Conservation (phyloP, 2,797 vertebrate species). For the Myotis findleyi region DNA sequence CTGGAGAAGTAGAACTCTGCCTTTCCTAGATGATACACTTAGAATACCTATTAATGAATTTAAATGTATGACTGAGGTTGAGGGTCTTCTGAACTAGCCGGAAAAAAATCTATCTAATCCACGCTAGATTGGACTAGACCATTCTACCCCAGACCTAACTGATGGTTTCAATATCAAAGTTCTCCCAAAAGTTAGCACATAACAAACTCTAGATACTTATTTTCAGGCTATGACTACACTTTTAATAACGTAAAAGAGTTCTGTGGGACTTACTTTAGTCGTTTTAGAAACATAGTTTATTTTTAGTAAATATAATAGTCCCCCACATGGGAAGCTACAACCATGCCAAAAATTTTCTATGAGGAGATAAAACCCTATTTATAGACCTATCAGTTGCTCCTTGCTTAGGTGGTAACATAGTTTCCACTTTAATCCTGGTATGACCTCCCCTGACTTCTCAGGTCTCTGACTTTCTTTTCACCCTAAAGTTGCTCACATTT, state of each 20-base stretch:
- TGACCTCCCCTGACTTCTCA: slow-evolving; percentile 77
- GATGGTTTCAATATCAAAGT: slow-evolving; percentile 28
- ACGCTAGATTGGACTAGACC: background rate
- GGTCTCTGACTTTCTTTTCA: slow-evolving; percentile 60
- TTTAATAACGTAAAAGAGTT: slow-evolving; percentile 70
- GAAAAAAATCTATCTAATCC: background rate
- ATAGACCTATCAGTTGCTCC: slow-evolving; percentile 80
- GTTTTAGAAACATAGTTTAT: slow-evolving; percentile 72
- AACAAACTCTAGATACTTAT: slow-evolving; percentile 33
- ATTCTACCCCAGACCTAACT: background rate
- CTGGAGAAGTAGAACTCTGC: background rate
- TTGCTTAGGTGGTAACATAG: slow-evolving; percentile 77
- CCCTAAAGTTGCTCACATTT: slow-evolving; percentile 62
- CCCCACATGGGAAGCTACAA: slow-evolving; percentile 73
- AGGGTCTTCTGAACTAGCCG: background rate
- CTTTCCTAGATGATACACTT: background rate
- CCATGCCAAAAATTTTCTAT: slow-evolving; percentile 74
- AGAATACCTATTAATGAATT: background rate
- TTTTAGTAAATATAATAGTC: slow-evolving; percentile 80
- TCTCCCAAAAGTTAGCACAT: background rate
- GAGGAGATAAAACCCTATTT: slow-evolving; percentile 81
- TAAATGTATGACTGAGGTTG: background rate
- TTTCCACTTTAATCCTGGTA: slow-evolving; percentile 79
- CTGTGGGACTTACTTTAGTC: slow-evolving; percentile 61
- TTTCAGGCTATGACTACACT: slow-evolving; percentile 52